Conservation (phyloP, 2,888 invertebrate species). For the Nymphalis c-album region DNA sequence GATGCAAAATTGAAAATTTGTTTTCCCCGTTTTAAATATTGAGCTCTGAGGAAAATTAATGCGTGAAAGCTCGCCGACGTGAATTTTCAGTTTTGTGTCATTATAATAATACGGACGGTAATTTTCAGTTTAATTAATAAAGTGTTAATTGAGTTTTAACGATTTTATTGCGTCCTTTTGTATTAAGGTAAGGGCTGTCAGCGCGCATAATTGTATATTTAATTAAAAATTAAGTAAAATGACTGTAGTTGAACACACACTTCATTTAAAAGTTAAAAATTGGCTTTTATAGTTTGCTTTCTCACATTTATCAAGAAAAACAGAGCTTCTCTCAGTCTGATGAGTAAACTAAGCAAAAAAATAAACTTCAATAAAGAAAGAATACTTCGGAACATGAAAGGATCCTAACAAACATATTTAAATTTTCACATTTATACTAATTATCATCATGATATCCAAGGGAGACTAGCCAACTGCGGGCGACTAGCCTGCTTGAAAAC, state of each 20-base stretch:
- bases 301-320: too few relatives aligned
- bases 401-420: too few relatives aligned
- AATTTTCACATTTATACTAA: too few relatives aligned
- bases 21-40: slow-evolving; percentile 35
- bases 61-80: not conserved
- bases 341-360: too few relatives aligned
- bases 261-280: not conserved
- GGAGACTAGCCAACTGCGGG: too few relatives aligned
- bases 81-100: slow-evolving; percentile 8
- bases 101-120: slow-evolving; percentile 20
- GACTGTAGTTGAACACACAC: not conserved
- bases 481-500: too few relatives aligned
- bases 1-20: slow-evolving; percentile 44
- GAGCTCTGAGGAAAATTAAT: slow-evolving; percentile 23
- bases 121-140: slow-evolving; percentile 4
- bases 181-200: slow-evolving; percentile 38
- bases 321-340: too few relatives aligned
- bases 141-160: slow-evolving; percentile 16
- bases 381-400: too few relatives aligned
- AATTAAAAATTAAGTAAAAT: not conserved
- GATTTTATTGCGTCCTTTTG: slow-evolving; percentile 9
- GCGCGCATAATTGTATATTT: not conserved
- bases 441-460: too few relatives aligned
- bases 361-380: too few relatives aligned
- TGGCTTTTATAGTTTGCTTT: not conserved